These are phyloP conservation scores for Hemibagrus wyckioides DNA, from an alignment of 2,113 vertebrate species.

Conservation along the genomic window DNA sequence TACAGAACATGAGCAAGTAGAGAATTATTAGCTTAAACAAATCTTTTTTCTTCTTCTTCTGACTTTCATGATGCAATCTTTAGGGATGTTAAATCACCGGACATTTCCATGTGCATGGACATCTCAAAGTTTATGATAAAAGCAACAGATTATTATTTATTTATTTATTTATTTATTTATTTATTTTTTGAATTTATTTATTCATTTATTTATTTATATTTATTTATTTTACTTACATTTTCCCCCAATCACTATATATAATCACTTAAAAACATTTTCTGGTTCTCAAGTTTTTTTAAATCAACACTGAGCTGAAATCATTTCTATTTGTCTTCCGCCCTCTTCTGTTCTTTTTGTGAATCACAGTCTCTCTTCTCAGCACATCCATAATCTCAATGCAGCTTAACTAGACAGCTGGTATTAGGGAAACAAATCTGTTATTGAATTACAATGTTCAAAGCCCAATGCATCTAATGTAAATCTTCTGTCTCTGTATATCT, in stretches of 20 bases:
- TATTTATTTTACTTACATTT: neutral
- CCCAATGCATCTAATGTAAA: neutral
- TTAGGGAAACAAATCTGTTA: slow-evolving; percentile 2
- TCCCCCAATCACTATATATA: neutral
- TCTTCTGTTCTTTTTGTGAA: slow-evolving; percentile 2
- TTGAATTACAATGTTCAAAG: neutral
- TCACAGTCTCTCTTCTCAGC: neutral
- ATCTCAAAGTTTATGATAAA: neutral
- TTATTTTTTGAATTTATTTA: no score
- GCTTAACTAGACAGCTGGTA: neutral
- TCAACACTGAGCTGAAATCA: neutral
- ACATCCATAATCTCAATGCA: neutral
- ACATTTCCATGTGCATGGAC: neutral
- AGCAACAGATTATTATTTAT: no score
- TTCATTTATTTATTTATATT: no score
- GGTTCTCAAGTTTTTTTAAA: neutral
- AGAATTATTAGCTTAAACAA: neutral
- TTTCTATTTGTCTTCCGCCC: slow-evolving; percentile 24
- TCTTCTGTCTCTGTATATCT: neutral
- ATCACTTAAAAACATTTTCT: neutral
- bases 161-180: no score
- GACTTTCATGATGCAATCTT: neutral
- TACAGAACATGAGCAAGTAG: neutral
- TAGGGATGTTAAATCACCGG: neutral
- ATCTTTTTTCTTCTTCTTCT: neutral